Evolutionary conservation across 2,888 invertebrate species (phyloP), one percentile per base, ranked within the genome.

Genomic region (Lepetodrilus schrolli): DNA sequence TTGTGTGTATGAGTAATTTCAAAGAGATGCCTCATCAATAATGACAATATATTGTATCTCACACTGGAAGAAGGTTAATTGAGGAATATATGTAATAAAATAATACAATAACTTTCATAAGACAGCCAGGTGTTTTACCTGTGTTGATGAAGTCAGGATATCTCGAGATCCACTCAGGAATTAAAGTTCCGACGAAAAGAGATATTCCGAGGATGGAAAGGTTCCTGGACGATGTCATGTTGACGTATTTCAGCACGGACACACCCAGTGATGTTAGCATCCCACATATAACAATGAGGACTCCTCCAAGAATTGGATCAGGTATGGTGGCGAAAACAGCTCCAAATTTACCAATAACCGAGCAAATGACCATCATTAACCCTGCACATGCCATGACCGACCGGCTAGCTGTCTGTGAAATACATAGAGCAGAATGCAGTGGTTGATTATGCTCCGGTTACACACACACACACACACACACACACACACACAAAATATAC

Each of bases 361-460:
- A 80, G 2, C 81, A n/a, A 7, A 73, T 21, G 7, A 84, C 49
- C 20, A 79, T 76, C 4, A 82, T 49, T 0, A 77, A 2, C 4
- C 82, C 84, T 7, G 83, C 79, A 8, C 77, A 37, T 4, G 77
- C 74, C 73, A 83, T 76, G n/a, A 82, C 78, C 1, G 77, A 76
- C 21, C 84, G 74, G 66, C 84, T 84, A 4, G 80, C 82, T 4
- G 82, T 80, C 84, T 84, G 70, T 13, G 72, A 71, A 17, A 26
- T 10, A 30, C 1, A 23, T 43, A n/a, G n/a, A n/a, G n/a, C n/a
- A n/a, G n/a, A n/a, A n/a, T n/a, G n/a, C n/a, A n/a, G n/a, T n/a
- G n/a, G n/a, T n/a, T n/a, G n/a, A n/a, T n/a, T n/a, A n/a, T n/a
- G n/a, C n/a, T n/a, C n/a, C n/a, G n/a, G n/a, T n/a, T n/a, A n/a